Base-by-base conservation (phyloP, 92 coral and sea anemone genomes). In the Siderastrea siderea region DNA sequence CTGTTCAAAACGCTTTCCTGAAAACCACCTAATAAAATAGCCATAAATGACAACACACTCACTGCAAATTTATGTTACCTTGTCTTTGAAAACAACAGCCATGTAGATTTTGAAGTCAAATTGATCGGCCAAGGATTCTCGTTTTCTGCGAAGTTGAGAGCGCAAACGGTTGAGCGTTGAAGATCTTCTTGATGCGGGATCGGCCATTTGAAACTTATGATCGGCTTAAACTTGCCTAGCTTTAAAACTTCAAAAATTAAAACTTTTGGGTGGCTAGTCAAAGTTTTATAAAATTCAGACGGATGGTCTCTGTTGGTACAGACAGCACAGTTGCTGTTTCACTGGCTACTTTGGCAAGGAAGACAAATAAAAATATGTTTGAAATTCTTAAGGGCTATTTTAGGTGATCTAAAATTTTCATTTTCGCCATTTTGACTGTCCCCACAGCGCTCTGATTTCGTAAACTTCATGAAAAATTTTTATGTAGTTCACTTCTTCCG, bases 51-150 rank as follows among this genome's bases (percentile, higher is more conserved):
- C 38, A 26, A 26, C 38, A 26, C 38, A 26, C 38, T 26, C 38
- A 26, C 38, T 26, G 38, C 38, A 26, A 26, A 26, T 26, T 26
- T 26, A 26, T 26, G 38, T 26, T 17, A 96, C 99, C 98, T 96
- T 96, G 43, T 96, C 98, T 83, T 93, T 95, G 89, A 96, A 96
- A 79, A 96, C 96, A 75, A 96, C 94, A 14, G 98, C 95, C 75
- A 95, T 75, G 81, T 95, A 96, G 88, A 96, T 88, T 86, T 89
- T 92, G 88, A 88, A 96, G 65, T 96, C 99, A 79, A 96, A 96
- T 79, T 96, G 99, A 69, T 96, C 96, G 46, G 99, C 99, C 84
- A 96, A 63, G 14, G 99, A 94, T 84, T 96, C 96, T 43, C 93
- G 89, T 38, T 90, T 94, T 54, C 93, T 92, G 12, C 96, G 93